Percentiles rank a stretch among this genome's conserved stretches.
Conservation (phyloP, 2,888 invertebrate genomes). For the Ichneumon xanthorius region DNA sequence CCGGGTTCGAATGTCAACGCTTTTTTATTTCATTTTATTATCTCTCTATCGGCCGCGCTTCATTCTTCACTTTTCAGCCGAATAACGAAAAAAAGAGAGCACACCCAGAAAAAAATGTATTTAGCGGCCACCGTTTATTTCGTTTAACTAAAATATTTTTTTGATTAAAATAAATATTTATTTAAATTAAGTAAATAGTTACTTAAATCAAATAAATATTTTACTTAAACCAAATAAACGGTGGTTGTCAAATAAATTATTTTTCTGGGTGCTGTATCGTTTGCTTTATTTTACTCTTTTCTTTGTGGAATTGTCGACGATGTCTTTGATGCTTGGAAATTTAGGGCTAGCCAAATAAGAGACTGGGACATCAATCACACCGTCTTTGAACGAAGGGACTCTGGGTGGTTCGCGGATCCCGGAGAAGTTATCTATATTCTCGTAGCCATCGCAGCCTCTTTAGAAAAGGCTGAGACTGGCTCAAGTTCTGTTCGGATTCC, state of each 20-base stretch:
- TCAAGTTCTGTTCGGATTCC: slow-evolving; percentile 20
- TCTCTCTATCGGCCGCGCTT: slow-evolving; percentile 1
- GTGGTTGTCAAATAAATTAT: no score
- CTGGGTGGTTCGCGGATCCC: not conserved
- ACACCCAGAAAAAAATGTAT: no score
- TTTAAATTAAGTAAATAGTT: no score
- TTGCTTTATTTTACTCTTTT: not conserved
- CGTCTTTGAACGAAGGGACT: slow-evolving; percentile 5
- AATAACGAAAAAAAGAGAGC: not conserved
- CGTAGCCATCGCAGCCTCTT: slow-evolving; percentile 2
- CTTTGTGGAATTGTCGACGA: not conserved
- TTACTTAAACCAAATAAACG: no score
- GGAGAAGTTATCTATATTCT: not conserved
- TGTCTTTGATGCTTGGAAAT: not conserved
- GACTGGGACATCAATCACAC: not conserved
- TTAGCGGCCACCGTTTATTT: no score
- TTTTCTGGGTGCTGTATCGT: not conserved
- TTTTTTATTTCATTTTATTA: slow-evolving; percentile 22
- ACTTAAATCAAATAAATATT: no score
- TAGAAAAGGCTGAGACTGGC: slow-evolving; percentile 20
- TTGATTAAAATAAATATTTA: no score
- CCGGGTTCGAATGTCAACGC: slow-evolving; percentile 24
- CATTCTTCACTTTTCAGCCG: not conserved
- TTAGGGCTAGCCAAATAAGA: not conserved
- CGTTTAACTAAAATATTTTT: no score